Evolutionary conservation across 2,113 vertebrate genomes (phyloP).

Genomic region (Lampris incognitus): DNA sequence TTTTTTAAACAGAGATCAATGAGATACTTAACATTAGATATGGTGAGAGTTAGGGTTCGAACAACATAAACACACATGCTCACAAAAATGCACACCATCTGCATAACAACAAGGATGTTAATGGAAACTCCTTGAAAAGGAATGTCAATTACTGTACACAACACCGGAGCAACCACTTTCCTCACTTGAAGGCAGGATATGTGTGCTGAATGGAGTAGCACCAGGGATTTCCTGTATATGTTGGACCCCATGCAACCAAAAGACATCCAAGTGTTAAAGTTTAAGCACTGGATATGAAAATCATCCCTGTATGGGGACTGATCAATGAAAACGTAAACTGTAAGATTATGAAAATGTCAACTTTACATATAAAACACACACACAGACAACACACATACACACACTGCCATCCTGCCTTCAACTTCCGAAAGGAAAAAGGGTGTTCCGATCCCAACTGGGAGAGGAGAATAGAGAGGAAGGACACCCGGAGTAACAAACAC

Average conservation of each 20-base stretch:
- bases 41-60: too few relatives aligned
- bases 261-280: neutral
- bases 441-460: neutral
- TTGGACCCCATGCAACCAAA: neutral
- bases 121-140: neutral
- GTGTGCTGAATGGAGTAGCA: neutral
- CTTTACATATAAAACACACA: constrained; percentile 1
- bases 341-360: too few relatives aligned
- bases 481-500: constrained; percentile 8
- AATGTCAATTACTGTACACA: neutral
- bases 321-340: neutral
- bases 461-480: neutral
- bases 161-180: constrained; percentile 14
- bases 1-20: neutral
- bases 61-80: neutral
- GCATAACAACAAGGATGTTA: neutral
- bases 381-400: neutral
- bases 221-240: neutral
- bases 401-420: constrained; percentile 20
- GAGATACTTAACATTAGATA: neutral
- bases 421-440: constrained; percentile 38
- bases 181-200: neutral
- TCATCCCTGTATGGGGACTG: neutral
- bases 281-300: neutral
- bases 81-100: neutral